Evolutionary conservation across 2,113 vertebrate species (phyloP), one percentile per base, ranked within the genome.

Genomic region (Hippolais icterina): DNA sequence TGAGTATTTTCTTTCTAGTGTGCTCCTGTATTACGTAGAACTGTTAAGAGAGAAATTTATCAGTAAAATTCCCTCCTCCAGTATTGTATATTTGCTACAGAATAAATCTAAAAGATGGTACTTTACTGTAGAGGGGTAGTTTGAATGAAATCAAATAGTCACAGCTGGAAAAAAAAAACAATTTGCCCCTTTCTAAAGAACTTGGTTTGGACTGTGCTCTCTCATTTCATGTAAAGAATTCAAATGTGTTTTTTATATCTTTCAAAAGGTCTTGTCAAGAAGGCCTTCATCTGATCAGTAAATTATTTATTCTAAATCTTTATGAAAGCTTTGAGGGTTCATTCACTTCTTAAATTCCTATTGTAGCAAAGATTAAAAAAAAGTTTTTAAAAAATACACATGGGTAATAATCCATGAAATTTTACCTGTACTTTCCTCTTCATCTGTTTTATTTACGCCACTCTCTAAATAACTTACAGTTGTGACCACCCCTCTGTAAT

Each of bases 321-420:
- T 60, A 52, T 44, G 24, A 89, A 35, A 0, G 0, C 42, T 42
- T 61, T 39, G 11, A 53, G 24, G 2, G 19, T 35, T 4, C 15
- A n/a, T 41, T 57, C 13, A 18, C 2, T 57, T 56, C 50, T 12
- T 47, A 11, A 80, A 81, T 15, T 68, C 2, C 1, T 46, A 6
- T 7, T 42, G 6, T 52, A 59, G 42, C 4, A 54, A 56, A 76
- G 21, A 61, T 56, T 54, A 1, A 5, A 66, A 71, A 42, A 53
- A 33, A 5, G 5, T 29, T 61, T 71, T 60, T 72, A 50, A 16
- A 90, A 52, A 75, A 49, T 33, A 24, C 2, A 33, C 0, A 0
- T 47, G 5, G 8, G 15, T 29, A 70, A 65, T 42, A 42, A 91
- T 47, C 23, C 6, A 79, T 9, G 1, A 31, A 76, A 41, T 71